These are phyloP conservation scores for Anguilla rostrata DNA, from an alignment of 2,113 vertebrate species.

Conservation along the genomic window DNA sequence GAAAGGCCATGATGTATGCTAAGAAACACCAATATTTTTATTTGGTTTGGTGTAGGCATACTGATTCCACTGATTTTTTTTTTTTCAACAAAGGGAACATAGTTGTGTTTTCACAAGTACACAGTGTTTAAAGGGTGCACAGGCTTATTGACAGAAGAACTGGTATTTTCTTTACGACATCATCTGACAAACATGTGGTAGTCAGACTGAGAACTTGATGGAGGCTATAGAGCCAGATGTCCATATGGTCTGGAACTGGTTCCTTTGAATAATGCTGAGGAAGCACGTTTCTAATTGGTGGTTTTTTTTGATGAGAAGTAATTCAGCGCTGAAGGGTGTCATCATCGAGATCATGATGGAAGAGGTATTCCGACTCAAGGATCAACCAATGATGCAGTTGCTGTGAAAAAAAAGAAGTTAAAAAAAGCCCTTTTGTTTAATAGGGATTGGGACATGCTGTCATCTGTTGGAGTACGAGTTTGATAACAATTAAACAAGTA, in stretches of 20 bases:
- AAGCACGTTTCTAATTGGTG: constrained; percentile 43
- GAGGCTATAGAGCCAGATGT: neutral
- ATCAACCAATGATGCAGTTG: neutral
- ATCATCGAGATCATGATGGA: constrained; percentile 37
- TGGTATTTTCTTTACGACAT: neutral
- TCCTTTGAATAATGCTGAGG: constrained; percentile 46
- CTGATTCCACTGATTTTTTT: no score
- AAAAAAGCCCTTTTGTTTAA: no score
- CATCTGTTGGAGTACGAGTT: no score
- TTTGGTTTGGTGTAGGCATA: no score
- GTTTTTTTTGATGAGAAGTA: constrained; percentile 36
- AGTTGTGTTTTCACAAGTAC: no score
- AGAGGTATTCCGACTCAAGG: neutral
- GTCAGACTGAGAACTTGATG: constrained; percentile 5
- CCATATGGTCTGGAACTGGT: constrained; percentile 48
- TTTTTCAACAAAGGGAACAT: no score
- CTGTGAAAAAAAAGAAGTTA: neutral
- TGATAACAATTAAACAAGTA: no score
- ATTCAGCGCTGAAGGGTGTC: constrained; percentile 46
- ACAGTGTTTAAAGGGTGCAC: no score
- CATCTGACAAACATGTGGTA: neutral
- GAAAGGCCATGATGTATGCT: no score
- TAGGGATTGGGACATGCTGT: no score
- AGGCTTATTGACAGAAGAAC: neutral
- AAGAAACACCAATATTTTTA: no score